These are phyloP conservation scores for Scleropages formosus DNA, from an alignment of 2,797 vertebrate species.

Conservation along the genomic window DNA sequence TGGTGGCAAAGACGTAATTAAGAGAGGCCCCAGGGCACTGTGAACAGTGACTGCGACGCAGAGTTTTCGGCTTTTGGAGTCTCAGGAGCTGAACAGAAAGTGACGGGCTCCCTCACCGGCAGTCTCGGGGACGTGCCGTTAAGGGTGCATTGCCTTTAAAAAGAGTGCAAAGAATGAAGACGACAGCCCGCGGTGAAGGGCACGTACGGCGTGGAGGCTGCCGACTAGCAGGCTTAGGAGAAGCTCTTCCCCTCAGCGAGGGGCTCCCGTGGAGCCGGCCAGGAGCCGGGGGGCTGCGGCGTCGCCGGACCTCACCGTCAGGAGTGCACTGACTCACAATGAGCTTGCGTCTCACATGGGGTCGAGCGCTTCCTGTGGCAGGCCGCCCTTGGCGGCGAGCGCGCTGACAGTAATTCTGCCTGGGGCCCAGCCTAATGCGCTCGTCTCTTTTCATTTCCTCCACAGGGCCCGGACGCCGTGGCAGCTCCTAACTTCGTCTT, in stretches of 20 bases:
- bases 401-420: not conserved
- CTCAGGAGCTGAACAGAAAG: no score
- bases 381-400: not conserved
- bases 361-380: not conserved
- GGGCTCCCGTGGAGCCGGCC: not conserved
- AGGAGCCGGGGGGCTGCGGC: not conserved
- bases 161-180: no score
- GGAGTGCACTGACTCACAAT: not conserved
- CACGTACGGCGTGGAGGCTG: no score
- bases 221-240: no score
- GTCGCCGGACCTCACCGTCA: not conserved
- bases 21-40: no score
- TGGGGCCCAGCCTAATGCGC: not conserved
- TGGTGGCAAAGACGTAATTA: no score
- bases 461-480: slow-evolving; percentile 13
- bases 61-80: no score
- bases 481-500: slow-evolving; percentile 20
- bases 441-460: slow-evolving; percentile 14
- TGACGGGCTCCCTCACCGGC: no score
- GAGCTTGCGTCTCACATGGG: not conserved
- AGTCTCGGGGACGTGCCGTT: no score
- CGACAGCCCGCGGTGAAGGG: no score
- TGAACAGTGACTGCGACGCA: no score
- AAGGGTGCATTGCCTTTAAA: no score
- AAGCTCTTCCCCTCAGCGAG: not conserved